phyloP scores from a whole-genome alignment of 2,888 invertebrate genomes.

The Melanostoma scalare region DNA sequence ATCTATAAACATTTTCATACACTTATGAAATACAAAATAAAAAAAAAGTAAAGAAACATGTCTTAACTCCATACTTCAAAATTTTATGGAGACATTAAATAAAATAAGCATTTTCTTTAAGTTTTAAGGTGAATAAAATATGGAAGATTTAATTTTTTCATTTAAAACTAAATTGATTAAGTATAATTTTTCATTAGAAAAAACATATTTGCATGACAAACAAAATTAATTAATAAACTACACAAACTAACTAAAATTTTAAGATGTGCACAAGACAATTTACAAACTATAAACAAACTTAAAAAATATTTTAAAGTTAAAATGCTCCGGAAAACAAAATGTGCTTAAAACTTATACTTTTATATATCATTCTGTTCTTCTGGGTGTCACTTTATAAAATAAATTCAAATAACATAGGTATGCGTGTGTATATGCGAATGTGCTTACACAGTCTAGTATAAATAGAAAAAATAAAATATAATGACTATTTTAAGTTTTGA shows the following conservation, averaged over 20 bases:
- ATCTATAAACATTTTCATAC: constrained; percentile 50
- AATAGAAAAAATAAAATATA: constrained; percentile 16
- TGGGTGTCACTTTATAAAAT: constrained; percentile 47
- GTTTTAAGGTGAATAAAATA: constrained; percentile 26
- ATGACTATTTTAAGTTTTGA: constrained; percentile 32
- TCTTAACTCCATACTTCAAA: not conserved
- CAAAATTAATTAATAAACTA: constrained; percentile 37
- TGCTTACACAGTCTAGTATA: not conserved
- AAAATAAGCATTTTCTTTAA: constrained; percentile 50
- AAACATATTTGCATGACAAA: constrained; percentile 68
- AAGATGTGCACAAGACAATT: constrained; percentile 40
- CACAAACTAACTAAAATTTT: constrained; percentile 21
- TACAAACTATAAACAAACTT: constrained; percentile 40
- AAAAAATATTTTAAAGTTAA: constrained; percentile 22
- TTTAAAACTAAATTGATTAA: constrained; percentile 18
- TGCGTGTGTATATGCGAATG: not conserved
- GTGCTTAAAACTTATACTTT: constrained; percentile 27
- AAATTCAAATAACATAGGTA: constrained; percentile 14
- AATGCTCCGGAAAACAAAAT: not conserved
- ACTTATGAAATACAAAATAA: constrained; percentile 17
- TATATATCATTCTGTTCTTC: constrained; percentile 66
- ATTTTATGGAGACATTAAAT: constrained; percentile 22
- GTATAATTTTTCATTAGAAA: constrained; percentile 59
- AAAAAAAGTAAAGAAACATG: constrained; percentile 19
- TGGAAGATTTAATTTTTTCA: constrained; percentile 33